phyloP scores from a whole-genome alignment of 2,888 invertebrate species.

The Acrobasis repandana region DNA sequence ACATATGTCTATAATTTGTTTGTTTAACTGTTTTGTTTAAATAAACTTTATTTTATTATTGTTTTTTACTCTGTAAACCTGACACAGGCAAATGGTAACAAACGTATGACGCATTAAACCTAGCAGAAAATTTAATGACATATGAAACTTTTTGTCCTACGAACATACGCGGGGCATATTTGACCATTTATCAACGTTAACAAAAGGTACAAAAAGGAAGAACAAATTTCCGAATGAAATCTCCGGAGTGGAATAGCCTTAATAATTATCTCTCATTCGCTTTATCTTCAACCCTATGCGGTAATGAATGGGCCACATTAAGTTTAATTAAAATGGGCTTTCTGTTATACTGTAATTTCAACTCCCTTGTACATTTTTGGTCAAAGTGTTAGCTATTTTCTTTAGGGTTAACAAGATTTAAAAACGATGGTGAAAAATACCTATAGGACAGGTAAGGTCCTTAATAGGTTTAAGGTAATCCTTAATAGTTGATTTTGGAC shows the following conservation, averaged over 20 bases:
- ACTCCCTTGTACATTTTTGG: constrained; percentile 35
- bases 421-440: neutral
- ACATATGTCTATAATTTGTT: too few species aligned
- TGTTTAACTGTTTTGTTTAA: too few species aligned
- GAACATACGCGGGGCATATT: constrained; percentile 1
- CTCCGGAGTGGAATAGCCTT: constrained; percentile 42
- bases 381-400: constrained; percentile 19
- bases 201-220: constrained; percentile 36
- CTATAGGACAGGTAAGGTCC: neutral
- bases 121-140: constrained; percentile 9
- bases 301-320: constrained; percentile 52
- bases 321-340: constrained; percentile 55
- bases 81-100: constrained; percentile 3
- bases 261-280: constrained; percentile 53
- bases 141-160: constrained; percentile 8
- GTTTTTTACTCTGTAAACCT: neutral
- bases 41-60: too few species aligned
- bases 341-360: constrained; percentile 35
- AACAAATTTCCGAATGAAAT: constrained; percentile 43
- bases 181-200: neutral
- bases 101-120: constrained; percentile 30
- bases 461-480: too few species aligned
- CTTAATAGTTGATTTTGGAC: too few species aligned
- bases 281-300: constrained; percentile 51
- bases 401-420: constrained; percentile 8